A percentile compares a stretch with the other conserved stretches of the same genome.
These are phyloP conservation scores for Aphelenchoides besseyi DNA, from an alignment of 1,140 invertebrate genomes.

Conservation along the genomic window DNA sequence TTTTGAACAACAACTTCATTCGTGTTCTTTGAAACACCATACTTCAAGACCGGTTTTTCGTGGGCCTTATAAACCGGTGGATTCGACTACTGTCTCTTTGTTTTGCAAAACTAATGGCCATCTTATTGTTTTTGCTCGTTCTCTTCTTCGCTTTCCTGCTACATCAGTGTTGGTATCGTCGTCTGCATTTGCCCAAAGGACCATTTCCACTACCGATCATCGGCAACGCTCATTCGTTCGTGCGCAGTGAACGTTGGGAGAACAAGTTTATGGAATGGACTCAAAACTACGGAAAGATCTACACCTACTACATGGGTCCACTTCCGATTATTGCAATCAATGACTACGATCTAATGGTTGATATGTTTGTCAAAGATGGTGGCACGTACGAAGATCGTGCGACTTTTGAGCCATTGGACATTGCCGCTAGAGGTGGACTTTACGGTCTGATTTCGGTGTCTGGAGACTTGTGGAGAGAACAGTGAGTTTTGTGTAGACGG, in stretches of 20 bases:
- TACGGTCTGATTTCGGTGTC: neutral
- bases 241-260: conserved; percentile 1
- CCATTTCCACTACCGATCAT: neutral
- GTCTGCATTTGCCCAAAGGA: neutral
- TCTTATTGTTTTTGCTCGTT: neutral
- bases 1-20: too few species aligned
- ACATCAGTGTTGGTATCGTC: conserved; percentile 7
- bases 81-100: neutral
- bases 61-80: neutral
- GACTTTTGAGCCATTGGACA: neutral
- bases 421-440: neutral
- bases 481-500: too few species aligned
- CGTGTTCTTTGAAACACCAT: too few species aligned
- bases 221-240: neutral
- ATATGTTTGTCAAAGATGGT: conserved; percentile 39
- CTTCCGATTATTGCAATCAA: conserved; percentile 25
- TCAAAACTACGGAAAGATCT: conserved; percentile 23
- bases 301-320: conserved; percentile 40
- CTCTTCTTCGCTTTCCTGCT: neutral
- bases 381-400: conserved; percentile 32
- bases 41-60: neutral
- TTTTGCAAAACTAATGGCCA: neutral
- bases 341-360: conserved; percentile 34
- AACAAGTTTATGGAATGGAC: conserved; percentile 22
- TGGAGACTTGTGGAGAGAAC: conserved; percentile 13